Conservation (phyloP, 2,113 vertebrate species). For the Amblyopsis rosae region DNA sequence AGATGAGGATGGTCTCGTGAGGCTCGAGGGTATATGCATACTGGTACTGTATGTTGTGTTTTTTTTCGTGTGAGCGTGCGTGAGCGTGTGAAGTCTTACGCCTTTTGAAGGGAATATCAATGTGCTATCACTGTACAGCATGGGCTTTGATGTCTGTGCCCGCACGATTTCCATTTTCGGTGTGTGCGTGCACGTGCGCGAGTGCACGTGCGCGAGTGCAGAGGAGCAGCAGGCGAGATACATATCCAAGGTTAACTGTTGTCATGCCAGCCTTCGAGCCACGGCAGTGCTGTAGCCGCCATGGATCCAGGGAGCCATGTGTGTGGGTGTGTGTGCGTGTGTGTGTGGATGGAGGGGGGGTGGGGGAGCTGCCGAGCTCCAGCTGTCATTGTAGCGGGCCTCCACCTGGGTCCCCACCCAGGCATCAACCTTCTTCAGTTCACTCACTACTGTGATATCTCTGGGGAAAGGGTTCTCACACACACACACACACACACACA, state of each 20-base stretch:
- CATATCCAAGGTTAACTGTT: conserved; percentile 73
- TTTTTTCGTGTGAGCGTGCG: background rate
- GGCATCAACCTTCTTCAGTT: too few species aligned
- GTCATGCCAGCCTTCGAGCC: conserved; percentile 69
- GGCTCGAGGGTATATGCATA: background rate
- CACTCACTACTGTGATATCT: too few species aligned
- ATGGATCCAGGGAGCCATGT: background rate
- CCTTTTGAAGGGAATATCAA: conserved; percentile 24
- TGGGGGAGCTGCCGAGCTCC: conserved; percentile 55
- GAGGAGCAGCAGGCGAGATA: conserved; percentile 38
- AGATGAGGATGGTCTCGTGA: too few species aligned
- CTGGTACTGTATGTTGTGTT: background rate
- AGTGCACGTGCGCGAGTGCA: conserved; percentile 27
- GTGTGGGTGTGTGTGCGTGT: conserved; percentile 53
- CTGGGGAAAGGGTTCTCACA: background rate
- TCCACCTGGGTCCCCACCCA: conserved; percentile 20
- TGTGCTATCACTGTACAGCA: too few species aligned
- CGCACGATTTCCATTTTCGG: too few species aligned
- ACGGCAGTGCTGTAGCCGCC: conserved; percentile 46
- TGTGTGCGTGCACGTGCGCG: conserved; percentile 8
- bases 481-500: background rate
- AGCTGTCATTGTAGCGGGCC: conserved; percentile 55
- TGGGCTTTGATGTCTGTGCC: too few species aligned
- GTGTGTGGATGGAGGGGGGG: too few species aligned
- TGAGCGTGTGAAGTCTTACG: background rate